Evolutionary conservation across 2,888 invertebrate genomes (phyloP), one percentile per base, ranked within the genome.

Genomic region (Drosophila neutralis): DNA sequence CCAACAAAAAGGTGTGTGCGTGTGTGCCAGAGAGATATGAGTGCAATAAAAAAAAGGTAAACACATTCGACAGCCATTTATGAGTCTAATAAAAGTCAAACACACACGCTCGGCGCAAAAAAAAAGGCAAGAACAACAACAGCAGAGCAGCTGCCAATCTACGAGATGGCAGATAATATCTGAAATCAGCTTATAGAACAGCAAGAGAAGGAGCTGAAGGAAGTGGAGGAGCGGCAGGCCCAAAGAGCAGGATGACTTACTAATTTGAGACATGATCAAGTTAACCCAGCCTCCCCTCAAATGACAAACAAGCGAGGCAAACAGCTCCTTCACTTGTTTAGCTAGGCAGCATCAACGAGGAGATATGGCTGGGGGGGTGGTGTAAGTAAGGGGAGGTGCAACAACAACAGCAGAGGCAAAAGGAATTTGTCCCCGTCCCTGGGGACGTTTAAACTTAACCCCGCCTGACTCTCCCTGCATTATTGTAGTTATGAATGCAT

Each of bases 231-330:
- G 59, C 40, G 11, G 56, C 60, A 75, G 58, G 49, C 67, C 56
- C 53, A 66, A 61, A 38, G 54, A 57, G 62, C 73, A 58, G 74
- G 68, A 74, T 87, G 85, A 87, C 85, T 85, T 82, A 87, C 87
- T 87, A 89, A 87, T 87, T 87, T 87, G 87, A 69, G 87, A 82
- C 79, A 83, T 80, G 89, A 87, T 89, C 87, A 82, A 82, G 76
- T 83, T 89, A 89, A 76, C 69, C 78, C 63, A 80, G 77, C 57
- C 71, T 74, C 36, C 35, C 2, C 31, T 31, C n/a, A 29, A 80
- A 83, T 73, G 73, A 70, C 69, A 81, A 81, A 68, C 76, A 78
- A 82, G 61, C 71, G 8, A 51, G 61, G 48, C 63, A 75, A 68
- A 66, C 52, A 64, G 58, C 49, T n/a, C 27, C 27, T 29, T 35